Base-by-base conservation (phyloP, 1,140 invertebrate species). In the Diorhabda sublineata region DNA sequence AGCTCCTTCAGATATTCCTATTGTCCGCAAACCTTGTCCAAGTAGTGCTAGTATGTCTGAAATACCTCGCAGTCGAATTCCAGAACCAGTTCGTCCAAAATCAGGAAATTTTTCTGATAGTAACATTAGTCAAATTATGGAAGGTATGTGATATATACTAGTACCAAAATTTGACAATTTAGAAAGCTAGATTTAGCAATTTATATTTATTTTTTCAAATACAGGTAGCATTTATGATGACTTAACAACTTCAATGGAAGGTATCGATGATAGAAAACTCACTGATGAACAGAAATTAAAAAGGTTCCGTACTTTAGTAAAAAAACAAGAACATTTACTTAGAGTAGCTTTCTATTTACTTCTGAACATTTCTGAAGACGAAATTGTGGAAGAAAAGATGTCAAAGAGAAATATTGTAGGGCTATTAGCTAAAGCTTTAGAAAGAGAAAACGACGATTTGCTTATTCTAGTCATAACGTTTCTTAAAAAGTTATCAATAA, bases 361-460 rank as follows among this genome's bases (percentile, higher is more conserved):
- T 59, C 82, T 98, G 41, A 98, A 99, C 81, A 91, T 99, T 77
- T 92, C 97, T 4, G 96, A 98, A 82, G 97, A 98, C 83, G 86
- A 92, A 9, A 93, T 89, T 81, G 89, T 98, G 5, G 97, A 99
- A 83, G 91, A 96, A 81, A 99, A 99, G 86, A 99, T 99, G 94
- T 88, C 93, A 4, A 95, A 95, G 71, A 94, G 96, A 80, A 94
- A 95, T 73, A 90, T 99, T 71, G 91, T 98, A 2, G 88, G 88
- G 43, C 88, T 98, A 80, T 84, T 99, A 5, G 87, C 95, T n/a
- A 92, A 92, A 76, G 91, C 91, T 45, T 85, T 99, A 74, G 94
- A 98, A 71, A 86, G 96, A 75, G 85, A 85, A 45, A 93, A 95
- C 77, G 87, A 89, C 57, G 93, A 98, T 81, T 85, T 99, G 7